Conservation (phyloP, 2,797 vertebrate species). For the Poeciliopsis presidionis region DNA sequence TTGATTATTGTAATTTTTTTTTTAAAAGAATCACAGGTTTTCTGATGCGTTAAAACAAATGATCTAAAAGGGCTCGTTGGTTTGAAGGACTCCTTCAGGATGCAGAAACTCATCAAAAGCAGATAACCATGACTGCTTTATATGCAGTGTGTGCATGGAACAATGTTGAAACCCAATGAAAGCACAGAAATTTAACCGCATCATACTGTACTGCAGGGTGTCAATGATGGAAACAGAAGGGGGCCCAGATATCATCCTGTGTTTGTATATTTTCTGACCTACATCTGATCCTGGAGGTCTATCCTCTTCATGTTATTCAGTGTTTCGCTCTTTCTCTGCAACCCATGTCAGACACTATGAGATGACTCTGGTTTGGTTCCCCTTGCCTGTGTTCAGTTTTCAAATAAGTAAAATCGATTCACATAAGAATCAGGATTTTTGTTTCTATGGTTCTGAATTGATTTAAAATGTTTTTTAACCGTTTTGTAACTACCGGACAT, state of each 20-base stretch:
- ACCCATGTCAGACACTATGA: background rate
- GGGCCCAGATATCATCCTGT: background rate
- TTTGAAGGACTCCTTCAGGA: background rate
- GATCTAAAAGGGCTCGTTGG: background rate
- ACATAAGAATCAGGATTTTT: background rate
- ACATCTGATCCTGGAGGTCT: background rate
- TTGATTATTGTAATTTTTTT: constrained; percentile 8
- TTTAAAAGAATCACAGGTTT: background rate
- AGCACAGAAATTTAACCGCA: background rate
- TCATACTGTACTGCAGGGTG: background rate
- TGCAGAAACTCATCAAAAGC: background rate
- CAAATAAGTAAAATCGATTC: background rate
- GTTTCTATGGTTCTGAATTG: background rate
- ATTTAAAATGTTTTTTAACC: background rate
- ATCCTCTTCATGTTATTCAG: background rate
- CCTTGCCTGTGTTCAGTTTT: background rate
- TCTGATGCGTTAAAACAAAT: background rate
- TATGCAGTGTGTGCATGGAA: background rate
- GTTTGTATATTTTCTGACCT: background rate
- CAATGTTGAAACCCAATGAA: background rate
- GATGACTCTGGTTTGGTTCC: background rate
- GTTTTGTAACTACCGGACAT: background rate
- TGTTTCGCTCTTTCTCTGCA: background rate
- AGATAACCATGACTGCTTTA: background rate
- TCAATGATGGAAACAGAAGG: background rate